A percentile compares a stretch with the other conserved stretches of the same genome.
phyloP scores from a whole-genome alignment of 2,113 vertebrate species.

The Typhlomys cinereus region DNA sequence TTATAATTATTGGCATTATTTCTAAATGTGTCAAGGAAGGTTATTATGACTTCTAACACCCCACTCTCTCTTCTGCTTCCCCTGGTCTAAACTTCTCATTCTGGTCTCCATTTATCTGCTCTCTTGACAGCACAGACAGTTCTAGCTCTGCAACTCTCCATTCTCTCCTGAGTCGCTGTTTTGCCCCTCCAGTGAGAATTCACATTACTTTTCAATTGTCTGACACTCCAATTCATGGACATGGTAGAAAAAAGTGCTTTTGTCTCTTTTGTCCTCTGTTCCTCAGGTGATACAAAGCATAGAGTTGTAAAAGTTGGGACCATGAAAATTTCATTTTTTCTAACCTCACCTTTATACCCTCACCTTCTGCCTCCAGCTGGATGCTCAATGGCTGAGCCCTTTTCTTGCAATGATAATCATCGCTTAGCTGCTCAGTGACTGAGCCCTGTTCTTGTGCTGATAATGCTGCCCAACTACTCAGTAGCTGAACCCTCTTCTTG shows the following conservation, averaged over 20 bases:
- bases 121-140: background rate
- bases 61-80: background rate
- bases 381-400: background rate
- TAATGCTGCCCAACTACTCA: background rate
- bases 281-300: background rate
- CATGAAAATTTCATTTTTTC: background rate
- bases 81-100: background rate
- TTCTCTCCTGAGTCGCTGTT: background rate
- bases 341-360: background rate
- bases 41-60: background rate
- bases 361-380: background rate
- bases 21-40: background rate
- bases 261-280: no score
- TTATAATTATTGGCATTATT: background rate
- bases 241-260: no score
- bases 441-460: no score
- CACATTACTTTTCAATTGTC: background rate
- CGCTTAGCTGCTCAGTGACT: no score
- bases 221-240: no score
- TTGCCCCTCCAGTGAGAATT: background rate
- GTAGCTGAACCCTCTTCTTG: no score
- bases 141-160: background rate
- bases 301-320: background rate
- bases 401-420: no score
- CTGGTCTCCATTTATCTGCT: background rate